These are phyloP conservation scores for Trididemnum nubilum DNA, from an alignment of 23 tunicate genomes.

Conservation along the genomic window DNA sequence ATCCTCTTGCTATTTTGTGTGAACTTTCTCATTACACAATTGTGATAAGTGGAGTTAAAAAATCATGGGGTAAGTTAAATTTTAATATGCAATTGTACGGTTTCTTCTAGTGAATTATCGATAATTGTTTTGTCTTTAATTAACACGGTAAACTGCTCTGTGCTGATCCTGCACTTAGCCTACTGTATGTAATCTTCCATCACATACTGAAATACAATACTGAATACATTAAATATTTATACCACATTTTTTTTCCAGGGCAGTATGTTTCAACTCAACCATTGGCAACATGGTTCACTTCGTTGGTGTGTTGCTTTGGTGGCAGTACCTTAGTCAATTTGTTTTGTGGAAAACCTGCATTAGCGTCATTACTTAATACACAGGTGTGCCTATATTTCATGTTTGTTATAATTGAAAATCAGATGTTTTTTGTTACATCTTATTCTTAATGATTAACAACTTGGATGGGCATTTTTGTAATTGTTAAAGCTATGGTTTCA, in stretches of 20 bases:
- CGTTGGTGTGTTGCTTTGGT: slow-evolving; percentile 59
- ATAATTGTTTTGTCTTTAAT: too few relatives aligned
- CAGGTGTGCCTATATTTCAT: slow-evolving; percentile 9
- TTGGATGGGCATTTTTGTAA: too few relatives aligned
- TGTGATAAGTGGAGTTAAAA: slow-evolving; percentile 48
- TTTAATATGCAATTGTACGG: too few relatives aligned
- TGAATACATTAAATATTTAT: too few relatives aligned
- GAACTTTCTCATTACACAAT: slow-evolving; percentile 60
- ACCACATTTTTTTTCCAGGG: slow-evolving; percentile 8
- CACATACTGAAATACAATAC: too few relatives aligned
- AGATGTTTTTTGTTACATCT: background rate
- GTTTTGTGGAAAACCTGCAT: slow-evolving; percentile 58
- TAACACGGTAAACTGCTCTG: too few relatives aligned
- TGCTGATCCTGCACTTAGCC: too few relatives aligned
- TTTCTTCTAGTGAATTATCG: too few relatives aligned
- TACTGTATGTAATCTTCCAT: too few relatives aligned
- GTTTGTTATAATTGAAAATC: background rate
- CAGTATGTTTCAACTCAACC: slow-evolving; percentile 40
- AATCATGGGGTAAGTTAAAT: slow-evolving; percentile 65
- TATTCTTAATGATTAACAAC: background rate
- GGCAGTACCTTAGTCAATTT: slow-evolving; percentile 47
- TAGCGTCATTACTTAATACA: slow-evolving; percentile 42
- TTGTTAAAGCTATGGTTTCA: too few relatives aligned
- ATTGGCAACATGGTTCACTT: slow-evolving; percentile 55
- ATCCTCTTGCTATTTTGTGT: slow-evolving; percentile 25